These are phyloP conservation scores for Triplophysa bombifrons DNA, from an alignment of 2,797 vertebrate genomes.

Conservation along the genomic window DNA sequence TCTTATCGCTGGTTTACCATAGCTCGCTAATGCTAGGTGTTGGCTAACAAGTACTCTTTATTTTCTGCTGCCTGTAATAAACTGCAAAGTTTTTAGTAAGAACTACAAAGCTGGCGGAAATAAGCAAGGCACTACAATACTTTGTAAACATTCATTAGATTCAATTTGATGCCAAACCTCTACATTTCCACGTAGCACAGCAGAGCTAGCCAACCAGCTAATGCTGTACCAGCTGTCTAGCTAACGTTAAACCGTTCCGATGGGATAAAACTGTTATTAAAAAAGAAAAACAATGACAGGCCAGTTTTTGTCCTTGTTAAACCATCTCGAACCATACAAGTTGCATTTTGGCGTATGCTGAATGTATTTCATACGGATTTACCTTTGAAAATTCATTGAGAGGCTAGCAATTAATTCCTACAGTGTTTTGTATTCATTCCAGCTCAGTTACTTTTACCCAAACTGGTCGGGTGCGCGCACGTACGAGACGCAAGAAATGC, in stretches of 20 bases:
- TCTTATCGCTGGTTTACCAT: slow-evolving; percentile 2
- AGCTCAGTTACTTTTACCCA: slow-evolving; percentile 61
- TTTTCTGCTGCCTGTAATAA: background rate
- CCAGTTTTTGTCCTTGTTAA: slow-evolving; percentile 32
- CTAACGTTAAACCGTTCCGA: slow-evolving; percentile 29
- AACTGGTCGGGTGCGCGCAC: slow-evolving; percentile 51
- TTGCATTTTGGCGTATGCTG: slow-evolving; percentile 12
- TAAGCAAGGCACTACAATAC: background rate
- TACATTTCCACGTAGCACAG: slow-evolving; percentile 32
- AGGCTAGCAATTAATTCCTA: slow-evolving; percentile 52
- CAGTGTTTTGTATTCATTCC: slow-evolving; percentile 63
- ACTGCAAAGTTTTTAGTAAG: background rate
- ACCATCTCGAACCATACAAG: slow-evolving; percentile 3
- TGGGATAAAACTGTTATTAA: slow-evolving; percentile 41
- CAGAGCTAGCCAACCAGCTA: slow-evolving; percentile 33
- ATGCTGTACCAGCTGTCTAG: slow-evolving; percentile 49
- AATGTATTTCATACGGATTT: slow-evolving; percentile 47
- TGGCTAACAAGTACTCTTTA: slow-evolving; percentile 19
- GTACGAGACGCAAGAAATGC: slow-evolving; percentile 49
- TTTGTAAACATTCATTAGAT: background rate
- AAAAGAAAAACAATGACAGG: slow-evolving; percentile 49
- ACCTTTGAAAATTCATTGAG: slow-evolving; percentile 64
- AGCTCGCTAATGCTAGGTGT: slow-evolving; percentile 26
- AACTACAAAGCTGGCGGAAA: background rate
- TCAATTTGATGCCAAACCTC: background rate